Percentiles rank a stretch among this genome's conserved stretches.
These are phyloP conservation scores for Gadopsis marmoratus DNA, from an alignment of 2,797 vertebrate species.

Conservation along the genomic window DNA sequence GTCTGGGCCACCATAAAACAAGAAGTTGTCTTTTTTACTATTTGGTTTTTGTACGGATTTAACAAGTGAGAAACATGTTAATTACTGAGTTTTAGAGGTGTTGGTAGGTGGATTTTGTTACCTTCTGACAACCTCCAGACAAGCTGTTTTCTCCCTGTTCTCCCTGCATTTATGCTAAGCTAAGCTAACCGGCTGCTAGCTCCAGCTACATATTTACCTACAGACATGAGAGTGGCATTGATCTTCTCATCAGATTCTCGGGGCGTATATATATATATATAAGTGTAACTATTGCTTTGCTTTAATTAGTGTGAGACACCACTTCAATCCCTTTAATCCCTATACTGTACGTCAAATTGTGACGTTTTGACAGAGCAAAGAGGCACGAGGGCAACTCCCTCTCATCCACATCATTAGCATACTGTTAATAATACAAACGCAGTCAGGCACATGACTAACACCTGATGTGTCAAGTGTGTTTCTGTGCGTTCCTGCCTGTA, in stretches of 20 bases:
- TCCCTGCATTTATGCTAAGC: slow-evolving; percentile 6
- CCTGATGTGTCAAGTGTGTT: slow-evolving; percentile 53
- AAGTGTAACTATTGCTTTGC: background rate
- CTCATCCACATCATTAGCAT: slow-evolving; percentile 49
- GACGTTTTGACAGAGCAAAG: slow-evolving; percentile 32
- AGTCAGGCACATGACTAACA: slow-evolving; percentile 62
- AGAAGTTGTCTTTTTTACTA: background rate
- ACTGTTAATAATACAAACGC: slow-evolving; percentile 61
- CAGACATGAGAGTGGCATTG: background rate
- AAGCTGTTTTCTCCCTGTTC: background rate
- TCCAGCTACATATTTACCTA: background rate
- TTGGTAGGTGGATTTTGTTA: background rate
- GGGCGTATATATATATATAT: too few species aligned
- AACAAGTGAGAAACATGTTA: background rate
- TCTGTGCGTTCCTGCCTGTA: slow-evolving; percentile 22
- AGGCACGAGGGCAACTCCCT: slow-evolving; percentile 1
- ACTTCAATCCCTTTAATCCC: slow-evolving; percentile 16
- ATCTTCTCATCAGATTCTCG: background rate
- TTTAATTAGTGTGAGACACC: background rate
- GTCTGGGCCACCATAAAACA: background rate
- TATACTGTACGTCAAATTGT: slow-evolving; percentile 20
- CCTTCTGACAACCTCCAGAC: background rate
- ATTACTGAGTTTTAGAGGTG: background rate
- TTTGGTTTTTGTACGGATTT: background rate
- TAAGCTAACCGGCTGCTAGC: background rate